These are phyloP conservation scores for Acrocera orbiculus DNA, from an alignment of 2,888 invertebrate species.

Conservation along the genomic window DNA sequence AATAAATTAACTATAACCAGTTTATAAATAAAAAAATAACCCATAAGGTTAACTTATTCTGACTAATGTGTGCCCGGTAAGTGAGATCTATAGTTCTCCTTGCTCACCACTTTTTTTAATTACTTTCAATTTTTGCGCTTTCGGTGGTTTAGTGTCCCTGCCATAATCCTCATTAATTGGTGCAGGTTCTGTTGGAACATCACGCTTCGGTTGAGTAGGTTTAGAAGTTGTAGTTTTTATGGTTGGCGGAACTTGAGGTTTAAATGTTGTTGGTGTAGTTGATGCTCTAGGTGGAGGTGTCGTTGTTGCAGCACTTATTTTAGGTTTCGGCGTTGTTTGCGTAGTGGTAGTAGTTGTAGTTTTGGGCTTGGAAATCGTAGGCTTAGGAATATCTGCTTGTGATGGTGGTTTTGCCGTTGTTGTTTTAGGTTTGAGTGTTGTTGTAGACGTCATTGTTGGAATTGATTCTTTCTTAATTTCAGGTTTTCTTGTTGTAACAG, in stretches of 20 bases:
- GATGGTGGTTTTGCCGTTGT: constrained; percentile 14
- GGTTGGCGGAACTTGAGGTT: constrained; percentile 13
- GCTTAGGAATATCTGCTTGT: constrained; percentile 16
- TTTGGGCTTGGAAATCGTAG: constrained; percentile 10
- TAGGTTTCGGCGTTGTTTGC: constrained; percentile 14
- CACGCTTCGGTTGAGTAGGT: neutral
- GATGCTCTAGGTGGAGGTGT: constrained; percentile 15
- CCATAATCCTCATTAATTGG: constrained; percentile 39
- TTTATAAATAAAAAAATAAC: no score
- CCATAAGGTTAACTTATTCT: no score
- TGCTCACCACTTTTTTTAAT: constrained; percentile 38
- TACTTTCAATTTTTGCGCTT: constrained; percentile 38
- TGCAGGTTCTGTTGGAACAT: constrained; percentile 18
- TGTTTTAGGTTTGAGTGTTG: constrained; percentile 12
- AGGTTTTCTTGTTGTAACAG: constrained; percentile 12
- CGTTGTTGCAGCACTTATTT: constrained; percentile 14
- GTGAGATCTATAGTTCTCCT: constrained; percentile 28
- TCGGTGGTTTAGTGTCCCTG: constrained; percentile 36
- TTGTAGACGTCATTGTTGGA: constrained; percentile 10
- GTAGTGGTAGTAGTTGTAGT: constrained; percentile 14
- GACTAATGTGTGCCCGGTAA: no score
- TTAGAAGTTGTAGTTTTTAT: constrained; percentile 12
- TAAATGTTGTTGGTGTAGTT: constrained; percentile 16
- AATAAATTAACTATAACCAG: no score
- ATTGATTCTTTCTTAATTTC: constrained; percentile 9